Base-by-base conservation (phyloP, 2,797 vertebrate species). In the Karalla daura region DNA sequence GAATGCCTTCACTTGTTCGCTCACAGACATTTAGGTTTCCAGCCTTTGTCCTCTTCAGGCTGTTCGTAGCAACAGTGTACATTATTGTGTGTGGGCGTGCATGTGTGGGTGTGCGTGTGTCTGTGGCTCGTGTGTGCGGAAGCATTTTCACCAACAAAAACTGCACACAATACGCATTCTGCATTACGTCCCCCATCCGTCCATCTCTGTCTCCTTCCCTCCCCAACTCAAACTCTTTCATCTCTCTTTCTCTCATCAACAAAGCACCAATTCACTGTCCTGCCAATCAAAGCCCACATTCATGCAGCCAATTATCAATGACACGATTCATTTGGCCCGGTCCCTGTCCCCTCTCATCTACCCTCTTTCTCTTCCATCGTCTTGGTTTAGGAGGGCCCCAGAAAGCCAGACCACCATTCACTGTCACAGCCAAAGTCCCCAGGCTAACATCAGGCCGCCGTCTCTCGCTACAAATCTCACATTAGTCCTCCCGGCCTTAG, bases 241-340 rank as follows among this genome's bases (percentile, higher is more conserved):
- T 87, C 83, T 79, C 69, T 52, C 39, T 74, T 79, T 81, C 73
- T 76, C 30, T 56, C 39, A 21, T 61, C 44, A 84, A 89, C 89
- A 91, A 90, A 84, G 86, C 79, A 46, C 65, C 69, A 44, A 75
- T 86, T 86, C 80, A 81, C 68, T 85, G 69, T 83, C 55, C 63
- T 85, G 62, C 73, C 76, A 83, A 79, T 88, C 86, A 92, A 91
- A 87, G 88, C 81, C 73, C 25, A 86, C 88, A 91, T 88, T 93
- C 86, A 93, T 69, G 51, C 45, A 50, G 60, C 71, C 69, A 77
- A 81, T 85, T 83, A 83, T 87, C 85, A 91, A 88, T 89, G 88
- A 84, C 68, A 86, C 75, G 70, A 90, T 88, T 92, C 84, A 86
- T 87, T 70, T 79, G 71, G 62, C 81, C 43, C 28, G 4, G 59